Conservation (phyloP, 2,113 vertebrate genomes). For the Percopsis transmontana region DNA sequence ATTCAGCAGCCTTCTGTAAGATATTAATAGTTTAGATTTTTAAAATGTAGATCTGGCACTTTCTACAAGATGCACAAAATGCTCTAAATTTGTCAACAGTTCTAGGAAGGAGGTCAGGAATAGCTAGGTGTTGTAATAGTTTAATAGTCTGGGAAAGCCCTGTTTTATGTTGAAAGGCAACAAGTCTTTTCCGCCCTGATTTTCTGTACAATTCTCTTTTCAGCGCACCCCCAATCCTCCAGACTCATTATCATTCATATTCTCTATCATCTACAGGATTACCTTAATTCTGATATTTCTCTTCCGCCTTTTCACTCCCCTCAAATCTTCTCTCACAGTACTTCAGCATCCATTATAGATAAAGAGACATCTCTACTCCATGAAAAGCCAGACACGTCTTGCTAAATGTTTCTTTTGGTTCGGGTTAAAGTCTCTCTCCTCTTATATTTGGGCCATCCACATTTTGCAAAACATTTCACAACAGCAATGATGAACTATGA, state of each 20-base stretch:
- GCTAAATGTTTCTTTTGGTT: slow-evolving; percentile 37
- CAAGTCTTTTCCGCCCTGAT: slow-evolving; percentile 17
- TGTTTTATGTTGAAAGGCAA: slow-evolving; percentile 21
- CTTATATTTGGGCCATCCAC: slow-evolving; percentile 76
- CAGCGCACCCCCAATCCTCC: background rate
- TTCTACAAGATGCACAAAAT: too few species aligned
- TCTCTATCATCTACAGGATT: slow-evolving; percentile 38
- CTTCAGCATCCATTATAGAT: slow-evolving; percentile 38
- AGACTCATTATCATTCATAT: background rate
- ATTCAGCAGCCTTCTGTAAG: too few species aligned
- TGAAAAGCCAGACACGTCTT: slow-evolving; percentile 25
- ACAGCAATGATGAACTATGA: slow-evolving; percentile 78
- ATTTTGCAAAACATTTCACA: slow-evolving; percentile 81
- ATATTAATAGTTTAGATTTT: too few species aligned
- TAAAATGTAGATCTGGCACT: too few species aligned
- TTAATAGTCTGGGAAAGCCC: background rate
- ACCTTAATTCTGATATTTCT: slow-evolving; percentile 3
- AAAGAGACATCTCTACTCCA: slow-evolving; percentile 26
- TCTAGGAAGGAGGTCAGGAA: background rate
- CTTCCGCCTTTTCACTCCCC: slow-evolving; percentile 18
- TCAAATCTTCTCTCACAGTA: slow-evolving; percentile 17
- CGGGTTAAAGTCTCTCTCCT: background rate
- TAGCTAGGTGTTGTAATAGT: background rate
- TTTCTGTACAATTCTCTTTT: slow-evolving; percentile 32
- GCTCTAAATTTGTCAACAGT: background rate